Evolutionary conservation across 1,140 invertebrate genomes (phyloP).

Genomic region (Bombus pyrosoma): DNA sequence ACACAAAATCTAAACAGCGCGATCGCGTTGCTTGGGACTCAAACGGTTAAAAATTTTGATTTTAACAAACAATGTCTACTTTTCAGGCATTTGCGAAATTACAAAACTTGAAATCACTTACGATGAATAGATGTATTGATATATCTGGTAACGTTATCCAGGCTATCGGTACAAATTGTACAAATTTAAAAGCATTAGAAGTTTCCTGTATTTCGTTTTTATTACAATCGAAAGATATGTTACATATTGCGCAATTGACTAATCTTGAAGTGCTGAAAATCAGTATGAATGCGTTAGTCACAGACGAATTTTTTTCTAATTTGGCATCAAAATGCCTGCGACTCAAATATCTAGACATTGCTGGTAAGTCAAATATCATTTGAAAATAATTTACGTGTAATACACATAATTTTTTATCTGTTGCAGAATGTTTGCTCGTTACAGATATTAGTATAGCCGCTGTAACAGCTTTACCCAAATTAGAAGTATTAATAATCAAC

Average conservation of each 20-base stretch:
- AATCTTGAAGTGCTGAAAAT: slow-evolving; percentile 70
- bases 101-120: slow-evolving; percentile 61
- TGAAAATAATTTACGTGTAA: not conserved
- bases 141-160: slow-evolving; percentile 55
- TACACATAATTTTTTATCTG: slow-evolving; percentile 15
- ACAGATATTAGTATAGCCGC: slow-evolving; percentile 62
- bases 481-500: slow-evolving; percentile 69
- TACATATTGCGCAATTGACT: slow-evolving; percentile 56
- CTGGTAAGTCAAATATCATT: slow-evolving; percentile 54
- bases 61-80: slow-evolving; percentile 2
- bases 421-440: slow-evolving; percentile 61
- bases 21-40: too few relatives aligned
- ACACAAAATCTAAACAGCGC: too few relatives aligned
- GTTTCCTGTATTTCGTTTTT: slow-evolving; percentile 29
- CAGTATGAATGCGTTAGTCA: slow-evolving; percentile 41
- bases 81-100: slow-evolving; percentile 66
- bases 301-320: slow-evolving; percentile 56
- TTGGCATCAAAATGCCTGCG: slow-evolving; percentile 63
- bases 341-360: slow-evolving; percentile 62
- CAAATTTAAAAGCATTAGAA: slow-evolving; percentile 58
- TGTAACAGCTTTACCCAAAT: slow-evolving; percentile 61
- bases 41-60: not conserved
- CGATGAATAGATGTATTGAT: slow-evolving; percentile 55
- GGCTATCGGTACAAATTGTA: slow-evolving; percentile 54
- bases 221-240: slow-evolving; percentile 29